Conservation (phyloP, 2,797 vertebrate species). For the Phalanger gymnotis region DNA sequence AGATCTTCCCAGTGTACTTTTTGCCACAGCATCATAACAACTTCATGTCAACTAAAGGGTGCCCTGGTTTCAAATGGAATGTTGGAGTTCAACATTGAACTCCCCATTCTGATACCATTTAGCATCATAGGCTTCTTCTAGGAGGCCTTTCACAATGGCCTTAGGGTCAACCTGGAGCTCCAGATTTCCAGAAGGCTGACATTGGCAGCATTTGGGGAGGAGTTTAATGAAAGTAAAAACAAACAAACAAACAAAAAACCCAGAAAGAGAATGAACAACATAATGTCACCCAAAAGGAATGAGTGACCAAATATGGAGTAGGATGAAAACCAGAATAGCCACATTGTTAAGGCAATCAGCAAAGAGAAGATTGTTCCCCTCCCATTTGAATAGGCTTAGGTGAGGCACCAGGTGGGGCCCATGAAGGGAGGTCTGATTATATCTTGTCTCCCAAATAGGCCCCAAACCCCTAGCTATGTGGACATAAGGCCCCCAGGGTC, state of each 20-base stretch:
- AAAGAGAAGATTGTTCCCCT: too few species aligned
- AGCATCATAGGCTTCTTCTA: constrained; percentile 1
- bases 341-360: too few species aligned
- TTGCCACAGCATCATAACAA: constrained; percentile 69
- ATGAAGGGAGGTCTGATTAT: too few species aligned
- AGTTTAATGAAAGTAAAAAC: neutral
- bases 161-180: neutral
- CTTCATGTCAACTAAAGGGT: constrained; percentile 71
- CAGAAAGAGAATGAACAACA: neutral
- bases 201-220: neutral
- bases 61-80: constrained; percentile 56
- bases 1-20: constrained; percentile 69
- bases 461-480: too few species aligned
- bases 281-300: neutral
- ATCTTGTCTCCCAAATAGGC: too few species aligned
- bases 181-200: neutral
- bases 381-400: too few species aligned
- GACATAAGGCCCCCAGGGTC: too few species aligned
- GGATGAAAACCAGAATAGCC: neutral
- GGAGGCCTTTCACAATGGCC: neutral
- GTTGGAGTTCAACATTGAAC: constrained; percentile 51
- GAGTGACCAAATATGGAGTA: neutral
- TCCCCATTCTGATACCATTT: constrained; percentile 31
- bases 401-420: too few species aligned
- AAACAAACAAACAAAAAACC: neutral